Evolutionary conservation across 2,797 vertebrate genomes (phyloP).

Genomic region (Betta splendens): DNA sequence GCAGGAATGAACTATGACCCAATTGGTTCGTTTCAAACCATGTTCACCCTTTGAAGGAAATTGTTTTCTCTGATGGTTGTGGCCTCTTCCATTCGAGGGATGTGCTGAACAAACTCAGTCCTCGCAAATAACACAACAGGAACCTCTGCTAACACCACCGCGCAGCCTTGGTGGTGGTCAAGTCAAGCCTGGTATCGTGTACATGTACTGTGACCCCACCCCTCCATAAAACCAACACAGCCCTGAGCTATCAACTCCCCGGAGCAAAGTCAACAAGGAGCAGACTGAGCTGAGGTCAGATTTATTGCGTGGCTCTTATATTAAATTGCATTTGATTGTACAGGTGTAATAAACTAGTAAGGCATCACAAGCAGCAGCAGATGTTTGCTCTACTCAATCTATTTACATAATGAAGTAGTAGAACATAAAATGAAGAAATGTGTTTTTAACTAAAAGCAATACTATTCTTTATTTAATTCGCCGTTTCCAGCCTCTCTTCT

Average conservation of each 20-base stretch:
- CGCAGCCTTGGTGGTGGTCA: too few species aligned
- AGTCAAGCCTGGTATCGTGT: too few species aligned
- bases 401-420: constrained; percentile 11
- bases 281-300: neutral
- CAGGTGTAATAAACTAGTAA: constrained; percentile 16
- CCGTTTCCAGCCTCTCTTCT: constrained; percentile 27
- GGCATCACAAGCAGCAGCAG: neutral
- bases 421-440: constrained; percentile 14
- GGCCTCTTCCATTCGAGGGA: too few species aligned
- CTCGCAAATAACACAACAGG: too few species aligned
- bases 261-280: constrained; percentile 18
- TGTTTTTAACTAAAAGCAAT: constrained; percentile 10
- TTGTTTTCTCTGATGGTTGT: too few species aligned
- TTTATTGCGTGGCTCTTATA: constrained; percentile 23
- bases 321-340: constrained; percentile 7
- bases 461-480: constrained; percentile 14
- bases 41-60: too few species aligned
- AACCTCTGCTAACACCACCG: too few species aligned
- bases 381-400: constrained; percentile 2
- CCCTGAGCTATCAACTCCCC: constrained; percentile 1
- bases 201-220: neutral
- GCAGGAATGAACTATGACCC: too few species aligned
- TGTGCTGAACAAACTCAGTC: too few species aligned
- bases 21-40: too few species aligned
- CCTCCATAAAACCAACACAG: neutral